phyloP scores from a whole-genome alignment of 2,888 invertebrate species.

The Cerastis rubricosa region DNA sequence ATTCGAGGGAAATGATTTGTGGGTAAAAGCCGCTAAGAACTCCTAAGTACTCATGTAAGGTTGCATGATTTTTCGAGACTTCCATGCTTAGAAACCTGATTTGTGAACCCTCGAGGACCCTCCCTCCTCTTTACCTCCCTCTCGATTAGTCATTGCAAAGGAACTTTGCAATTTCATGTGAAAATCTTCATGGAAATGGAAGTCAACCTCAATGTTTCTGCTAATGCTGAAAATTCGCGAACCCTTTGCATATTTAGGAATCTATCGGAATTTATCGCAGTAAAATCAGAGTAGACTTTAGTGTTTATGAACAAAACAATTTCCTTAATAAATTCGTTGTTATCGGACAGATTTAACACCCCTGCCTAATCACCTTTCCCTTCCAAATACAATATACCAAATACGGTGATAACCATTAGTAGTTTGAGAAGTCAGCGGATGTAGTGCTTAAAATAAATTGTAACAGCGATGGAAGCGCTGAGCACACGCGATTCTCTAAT shows the following conservation, averaged over 20 bases:
- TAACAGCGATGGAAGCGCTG: constrained; percentile 54
- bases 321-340: constrained; percentile 44
- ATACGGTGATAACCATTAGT: constrained; percentile 51
- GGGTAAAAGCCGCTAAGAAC: neutral
- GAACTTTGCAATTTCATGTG: neutral
- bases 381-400: constrained; percentile 52
- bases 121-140: neutral
- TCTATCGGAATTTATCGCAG: neutral
- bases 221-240: neutral
- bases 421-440: constrained; percentile 53
- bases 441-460: constrained; percentile 50
- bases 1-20: neutral
- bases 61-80: neutral
- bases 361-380: constrained; percentile 39
- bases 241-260: neutral
- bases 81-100: neutral
- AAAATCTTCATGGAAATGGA: neutral
- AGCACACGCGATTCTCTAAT: constrained; percentile 62
- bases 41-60: neutral
- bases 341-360: constrained; percentile 47
- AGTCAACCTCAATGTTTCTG: neutral
- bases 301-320: constrained; percentile 39
- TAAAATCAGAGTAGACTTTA: neutral
- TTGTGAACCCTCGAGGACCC: no score
- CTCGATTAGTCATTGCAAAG: neutral